Evolutionary conservation across 2,797 vertebrate genomes (phyloP), one percentile per base, ranked within the genome.

Genomic region (Allobates femoralis): DNA sequence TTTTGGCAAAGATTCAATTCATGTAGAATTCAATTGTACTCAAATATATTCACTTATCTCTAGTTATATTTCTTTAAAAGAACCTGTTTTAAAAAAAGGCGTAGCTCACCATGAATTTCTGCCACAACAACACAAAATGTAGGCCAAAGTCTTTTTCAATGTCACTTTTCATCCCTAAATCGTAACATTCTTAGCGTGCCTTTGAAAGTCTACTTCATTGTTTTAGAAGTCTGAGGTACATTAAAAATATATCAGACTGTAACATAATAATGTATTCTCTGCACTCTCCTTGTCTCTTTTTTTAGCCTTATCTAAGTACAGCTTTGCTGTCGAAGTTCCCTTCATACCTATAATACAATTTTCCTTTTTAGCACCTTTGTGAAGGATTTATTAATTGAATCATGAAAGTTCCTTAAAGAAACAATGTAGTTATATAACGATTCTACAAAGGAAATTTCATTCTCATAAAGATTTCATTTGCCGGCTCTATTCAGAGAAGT

Each of bases 361-460:
- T 85, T 15, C 37, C 60, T 67, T 71, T 86, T 81, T 53, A 81
- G 71, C 78, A 73, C 28, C 28, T 28, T 14, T 62, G 53, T 58
- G 64, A 80, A 58, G 12, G 4, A 60, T 81, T 12, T 74, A 62
- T 71, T 81, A 80, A 81, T 86, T 86, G 28, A 80, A 81, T 74
- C 69, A 64, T 81, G 41, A 51, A 62, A 86, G 78, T 69, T 86
- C 56, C 30, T 81, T 81, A 71, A 85, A 56, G 53, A 79, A 85
- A 66, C 46, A 85, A 66, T 55, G 60, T 67, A 37, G 10, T 55
- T 67, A 78, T 64, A 84, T 34, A 50, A 64, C 82, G 4, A 76
- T 62, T 41, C 46, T 23, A 66, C 56, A 75, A 78, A 78, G 30
- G 41, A 78, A 85, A 78, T 77, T 32, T 1, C 30, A 67, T 78